These are phyloP conservation scores for Callyntrura guangdongensis DNA, from an alignment of 2,888 invertebrate genomes.

Conservation along the genomic window DNA sequence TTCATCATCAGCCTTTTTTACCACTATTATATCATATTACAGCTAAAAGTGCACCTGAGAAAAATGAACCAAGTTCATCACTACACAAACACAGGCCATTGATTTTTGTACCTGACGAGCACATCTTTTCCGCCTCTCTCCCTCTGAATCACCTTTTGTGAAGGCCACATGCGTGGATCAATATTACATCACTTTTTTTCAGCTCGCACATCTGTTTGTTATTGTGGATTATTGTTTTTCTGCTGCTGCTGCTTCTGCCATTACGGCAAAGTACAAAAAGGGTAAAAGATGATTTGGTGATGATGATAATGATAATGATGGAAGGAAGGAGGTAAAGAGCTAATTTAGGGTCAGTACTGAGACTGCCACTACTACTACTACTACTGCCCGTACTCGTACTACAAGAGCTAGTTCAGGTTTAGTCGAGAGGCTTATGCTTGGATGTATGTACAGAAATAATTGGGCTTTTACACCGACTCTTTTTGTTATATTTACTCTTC, in stretches of 20 bases:
- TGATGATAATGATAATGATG: slow-evolving; percentile 6
- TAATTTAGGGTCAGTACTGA: slow-evolving; percentile 46
- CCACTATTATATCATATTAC: slow-evolving; percentile 40
- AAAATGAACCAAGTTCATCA: background rate
- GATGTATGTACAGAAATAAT: slow-evolving; percentile 40
- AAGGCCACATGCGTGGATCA: slow-evolving; percentile 70
- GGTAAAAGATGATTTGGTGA: slow-evolving; percentile 3
- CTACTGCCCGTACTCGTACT: too few species aligned
- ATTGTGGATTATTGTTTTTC: background rate
- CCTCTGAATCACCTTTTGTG: slow-evolving; percentile 48
- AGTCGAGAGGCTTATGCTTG: too few species aligned
- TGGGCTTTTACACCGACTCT: slow-evolving; percentile 27
- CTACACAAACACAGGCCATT: slow-evolving; percentile 25
- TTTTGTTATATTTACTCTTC: slow-evolving; percentile 41
- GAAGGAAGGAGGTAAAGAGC: slow-evolving; percentile 66
- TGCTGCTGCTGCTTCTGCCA: too few species aligned
- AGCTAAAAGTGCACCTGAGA: slow-evolving; percentile 6
- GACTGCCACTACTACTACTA: too few species aligned
- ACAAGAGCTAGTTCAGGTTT: too few species aligned
- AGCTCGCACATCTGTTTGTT: slow-evolving; percentile 24
- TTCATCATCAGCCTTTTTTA: too few species aligned
- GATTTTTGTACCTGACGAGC: slow-evolving; percentile 39
- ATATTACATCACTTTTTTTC: slow-evolving; percentile 37
- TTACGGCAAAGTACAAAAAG: slow-evolving; percentile 19
- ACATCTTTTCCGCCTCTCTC: too few species aligned